Percentiles rank a stretch among this genome's conserved stretches.
phyloP scores from a whole-genome alignment of 2,113 vertebrate species.

The Apus apus region DNA sequence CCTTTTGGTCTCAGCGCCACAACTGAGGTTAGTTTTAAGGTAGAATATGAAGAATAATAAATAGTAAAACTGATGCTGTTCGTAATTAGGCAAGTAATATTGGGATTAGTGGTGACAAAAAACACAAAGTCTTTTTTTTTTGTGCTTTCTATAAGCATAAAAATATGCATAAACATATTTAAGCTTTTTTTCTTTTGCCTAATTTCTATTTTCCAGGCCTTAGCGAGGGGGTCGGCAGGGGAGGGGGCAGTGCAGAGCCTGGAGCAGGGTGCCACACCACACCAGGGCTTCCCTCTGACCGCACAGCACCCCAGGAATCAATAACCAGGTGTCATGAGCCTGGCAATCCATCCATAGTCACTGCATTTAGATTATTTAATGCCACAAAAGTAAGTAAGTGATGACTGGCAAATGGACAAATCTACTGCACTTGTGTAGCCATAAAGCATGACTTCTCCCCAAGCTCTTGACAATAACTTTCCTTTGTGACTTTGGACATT shows the following conservation, averaged over 20 bases:
- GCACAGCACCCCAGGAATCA: background rate
- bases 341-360: background rate
- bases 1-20: background rate
- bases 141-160: background rate
- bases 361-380: background rate
- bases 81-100: background rate
- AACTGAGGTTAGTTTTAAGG: background rate
- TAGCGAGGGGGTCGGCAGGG: background rate
- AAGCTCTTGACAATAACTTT: background rate
- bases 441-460: background rate
- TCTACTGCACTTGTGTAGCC: background rate
- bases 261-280: too few relatives aligned
- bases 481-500: background rate
- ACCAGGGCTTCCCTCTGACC: background rate
- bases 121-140: background rate
- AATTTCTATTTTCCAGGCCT: background rate
- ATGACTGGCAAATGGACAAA: background rate
- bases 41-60: background rate
- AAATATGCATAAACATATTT: background rate
- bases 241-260: background rate
- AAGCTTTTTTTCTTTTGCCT: background rate
- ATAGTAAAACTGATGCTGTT: background rate
- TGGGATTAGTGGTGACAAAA: background rate
- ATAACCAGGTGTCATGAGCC: background rate
- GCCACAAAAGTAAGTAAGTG: background rate